Evolutionary conservation across 2,888 invertebrate species (phyloP), one percentile per base, ranked within the genome.

Genomic region (Xanthorhoe designata): DNA sequence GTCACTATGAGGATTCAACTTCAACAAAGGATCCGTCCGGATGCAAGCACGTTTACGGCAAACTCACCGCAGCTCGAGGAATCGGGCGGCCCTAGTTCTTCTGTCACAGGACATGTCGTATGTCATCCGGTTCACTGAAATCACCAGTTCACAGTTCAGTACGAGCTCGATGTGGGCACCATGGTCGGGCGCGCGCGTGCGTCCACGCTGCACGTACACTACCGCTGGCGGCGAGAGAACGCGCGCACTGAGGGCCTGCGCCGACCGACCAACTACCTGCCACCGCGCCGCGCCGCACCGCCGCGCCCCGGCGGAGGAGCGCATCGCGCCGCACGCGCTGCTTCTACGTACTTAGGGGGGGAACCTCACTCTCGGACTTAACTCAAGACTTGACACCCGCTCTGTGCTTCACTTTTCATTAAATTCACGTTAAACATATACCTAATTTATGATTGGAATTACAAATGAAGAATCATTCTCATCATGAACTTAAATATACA

Each of bases 61-160:
- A 87, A 92, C 93, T 93, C 92, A 93, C 93, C 93, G 92, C 88
- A 93, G 90, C 84, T 92, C 93, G 86, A 92, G 92, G 88, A 88
- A 91, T 80, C 93, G 92, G 82, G 90, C 90, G 82, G 89, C 86
- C 83, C 91, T 92, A 82, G 89, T 91, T 92, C 91, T 91, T 88
- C 92, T 90, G 82, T 92, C 92, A 88, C 92, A 92, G 89, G 92
- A 93, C 92, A 93, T 93, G 81, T 89, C 91, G 91, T 86, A 75
- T 81, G 85, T 85, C 72, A 84, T 85, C 76, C 75, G 78, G 74
- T 85, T 78, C 90, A 90, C 89, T 87, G 80, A 74, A 83, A 84
- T 83, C 83, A 88, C 74, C 88, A 91, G 90, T 91, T 90, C 90
- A 92, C 90, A 53, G 57, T 61, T 61, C 53, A 54, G 49, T 54